These are phyloP conservation scores for Cydia strobilella DNA, from an alignment of 1,140 invertebrate genomes.

Conservation along the genomic window DNA sequence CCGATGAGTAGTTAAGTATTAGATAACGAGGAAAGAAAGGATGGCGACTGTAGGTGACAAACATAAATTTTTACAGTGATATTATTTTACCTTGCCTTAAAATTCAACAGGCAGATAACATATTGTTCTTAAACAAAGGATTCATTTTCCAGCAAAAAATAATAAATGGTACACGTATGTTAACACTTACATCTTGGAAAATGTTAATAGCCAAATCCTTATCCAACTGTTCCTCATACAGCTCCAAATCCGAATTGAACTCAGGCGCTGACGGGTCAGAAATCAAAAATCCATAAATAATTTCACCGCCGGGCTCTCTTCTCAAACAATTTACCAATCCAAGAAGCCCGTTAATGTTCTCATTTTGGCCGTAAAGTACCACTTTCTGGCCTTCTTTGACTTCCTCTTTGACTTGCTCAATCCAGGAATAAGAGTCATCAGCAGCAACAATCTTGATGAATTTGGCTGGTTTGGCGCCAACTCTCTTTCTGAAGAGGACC, in stretches of 20 bases:
- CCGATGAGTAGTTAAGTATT: too few relatives aligned
- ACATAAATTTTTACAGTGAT: too few relatives aligned
- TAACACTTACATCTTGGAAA: slow-evolving; percentile 81
- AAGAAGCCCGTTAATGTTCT: slow-evolving; percentile 87
- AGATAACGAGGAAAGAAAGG: too few relatives aligned
- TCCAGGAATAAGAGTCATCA: slow-evolving; percentile 67
- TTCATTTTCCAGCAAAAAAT: neutral
- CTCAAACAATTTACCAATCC: slow-evolving; percentile 90
- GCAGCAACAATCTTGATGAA: slow-evolving; percentile 62
- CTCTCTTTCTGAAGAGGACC: slow-evolving; percentile 68
- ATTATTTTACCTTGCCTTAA: too few relatives aligned
- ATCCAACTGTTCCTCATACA: slow-evolving; percentile 84
- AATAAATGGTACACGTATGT: neutral
- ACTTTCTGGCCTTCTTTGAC: slow-evolving; percentile 80
- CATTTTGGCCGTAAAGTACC: slow-evolving; percentile 82
- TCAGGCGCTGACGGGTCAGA: slow-evolving; percentile 83
- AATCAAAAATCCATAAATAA: slow-evolving; percentile 83
- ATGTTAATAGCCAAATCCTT: slow-evolving; percentile 93
- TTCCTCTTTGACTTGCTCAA: slow-evolving; percentile 78
- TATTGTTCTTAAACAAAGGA: too few relatives aligned
- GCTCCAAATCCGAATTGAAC: slow-evolving; percentile 83
- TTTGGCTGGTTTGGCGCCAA: slow-evolving; percentile 69
- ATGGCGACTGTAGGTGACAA: too few relatives aligned
- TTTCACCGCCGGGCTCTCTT: slow-evolving; percentile 85
- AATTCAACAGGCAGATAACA: too few relatives aligned